phyloP scores from a whole-genome alignment of 2,888 invertebrate species.

The Euclidia mi region DNA sequence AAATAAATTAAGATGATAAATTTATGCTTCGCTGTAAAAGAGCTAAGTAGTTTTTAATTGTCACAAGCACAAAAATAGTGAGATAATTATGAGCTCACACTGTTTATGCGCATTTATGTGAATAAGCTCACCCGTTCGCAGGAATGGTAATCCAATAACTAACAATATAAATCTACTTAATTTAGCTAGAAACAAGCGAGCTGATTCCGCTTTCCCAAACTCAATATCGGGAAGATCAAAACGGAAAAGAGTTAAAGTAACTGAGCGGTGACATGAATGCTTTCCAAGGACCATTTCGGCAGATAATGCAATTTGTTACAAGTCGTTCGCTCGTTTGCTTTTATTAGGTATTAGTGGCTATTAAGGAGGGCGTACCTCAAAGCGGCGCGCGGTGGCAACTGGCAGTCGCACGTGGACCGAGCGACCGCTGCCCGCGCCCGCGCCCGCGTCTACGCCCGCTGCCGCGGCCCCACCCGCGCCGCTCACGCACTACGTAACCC shows the following conservation, averaged over 20 bases:
- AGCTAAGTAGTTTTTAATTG: conserved; percentile 51
- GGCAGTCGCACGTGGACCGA: conserved; percentile 63
- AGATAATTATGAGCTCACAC: conserved; percentile 13
- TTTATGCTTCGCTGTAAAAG: conserved; percentile 49
- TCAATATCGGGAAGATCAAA: conserved; percentile 64
- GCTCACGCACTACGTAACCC: conserved; percentile 51
- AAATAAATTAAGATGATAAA: conserved; percentile 56
- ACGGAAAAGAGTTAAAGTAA: conserved; percentile 68
- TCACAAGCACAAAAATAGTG: conserved; percentile 31
- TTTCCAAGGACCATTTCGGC: conserved; percentile 74
- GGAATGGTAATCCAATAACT: conserved; percentile 47
- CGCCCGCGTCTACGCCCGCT: conserved; percentile 26
- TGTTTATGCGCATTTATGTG: conserved; percentile 19
- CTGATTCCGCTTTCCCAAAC: conserved; percentile 52
- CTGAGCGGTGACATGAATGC: conserved; percentile 66
- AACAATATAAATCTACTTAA: conserved; percentile 44
- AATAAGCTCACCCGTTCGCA: conserved; percentile 14
- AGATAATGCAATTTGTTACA: conserved; percentile 84
- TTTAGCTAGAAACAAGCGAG: conserved; percentile 45
- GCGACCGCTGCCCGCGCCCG: conserved; percentile 32
- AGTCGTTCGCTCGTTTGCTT: conserved; percentile 81
- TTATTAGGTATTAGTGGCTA: conserved; percentile 81
- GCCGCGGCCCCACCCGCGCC: conserved; percentile 33
- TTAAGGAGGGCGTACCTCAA: conserved; percentile 68
- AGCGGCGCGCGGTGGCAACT: conserved; percentile 22